Evolutionary conservation across 2,113 vertebrate species (phyloP).

Genomic region (Platysternon megacephalum): DNA sequence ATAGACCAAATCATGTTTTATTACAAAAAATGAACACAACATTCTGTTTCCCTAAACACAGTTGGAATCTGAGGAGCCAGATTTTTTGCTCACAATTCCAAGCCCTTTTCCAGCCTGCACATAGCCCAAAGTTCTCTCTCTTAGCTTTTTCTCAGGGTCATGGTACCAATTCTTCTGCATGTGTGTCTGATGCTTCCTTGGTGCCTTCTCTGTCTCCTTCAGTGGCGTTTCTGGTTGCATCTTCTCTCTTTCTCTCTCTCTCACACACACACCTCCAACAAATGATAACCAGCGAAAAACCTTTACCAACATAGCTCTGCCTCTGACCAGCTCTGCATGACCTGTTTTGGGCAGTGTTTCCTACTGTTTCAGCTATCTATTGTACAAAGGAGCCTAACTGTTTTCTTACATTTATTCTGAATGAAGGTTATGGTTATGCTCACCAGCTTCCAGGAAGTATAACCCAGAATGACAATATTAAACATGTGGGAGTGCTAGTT

Average conservation of each 20-base stretch:
- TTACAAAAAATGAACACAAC: not conserved
- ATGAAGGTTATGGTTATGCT: not conserved
- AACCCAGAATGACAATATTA: not conserved
- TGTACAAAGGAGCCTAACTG: not conserved
- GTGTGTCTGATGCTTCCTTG: fast-evolving
- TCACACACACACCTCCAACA: not conserved
- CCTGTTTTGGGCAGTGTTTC: not conserved
- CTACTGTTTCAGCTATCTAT: not conserved
- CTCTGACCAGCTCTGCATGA: not conserved
- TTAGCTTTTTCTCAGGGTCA: not conserved
- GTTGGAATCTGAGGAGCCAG: not conserved
- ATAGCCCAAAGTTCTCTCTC: not conserved
- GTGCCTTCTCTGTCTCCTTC: fast-evolving
- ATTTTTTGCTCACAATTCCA: not conserved
- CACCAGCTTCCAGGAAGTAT: fast-evolving
- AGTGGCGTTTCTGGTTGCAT: fast-evolving
- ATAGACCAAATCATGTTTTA: not conserved
- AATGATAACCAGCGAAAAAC: not conserved
- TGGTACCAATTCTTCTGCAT: no score
- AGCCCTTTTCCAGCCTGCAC: not conserved
- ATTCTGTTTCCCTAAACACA: no score
- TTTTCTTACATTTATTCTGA: not conserved
- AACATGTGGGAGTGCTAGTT: not conserved
- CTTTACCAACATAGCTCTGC: not conserved
- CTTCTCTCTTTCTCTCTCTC: not conserved